Base-by-base conservation (phyloP, 2,797 vertebrate genomes). In the Rhinella marina region DNA sequence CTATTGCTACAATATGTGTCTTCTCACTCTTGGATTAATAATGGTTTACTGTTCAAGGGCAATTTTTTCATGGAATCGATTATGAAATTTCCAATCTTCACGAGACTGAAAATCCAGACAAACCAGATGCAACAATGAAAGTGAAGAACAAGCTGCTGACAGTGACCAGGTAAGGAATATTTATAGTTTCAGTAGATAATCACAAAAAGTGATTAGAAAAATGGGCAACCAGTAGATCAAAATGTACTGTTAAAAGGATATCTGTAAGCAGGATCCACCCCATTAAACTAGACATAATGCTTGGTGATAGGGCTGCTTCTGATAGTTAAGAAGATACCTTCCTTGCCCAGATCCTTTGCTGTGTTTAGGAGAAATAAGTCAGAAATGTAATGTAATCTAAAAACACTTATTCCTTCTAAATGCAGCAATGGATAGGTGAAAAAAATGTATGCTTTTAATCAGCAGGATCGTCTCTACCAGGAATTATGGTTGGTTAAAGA, bases 61-160 rank as follows among this genome's bases (percentile, higher is more conserved):
- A 98, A 91, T 98, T 98, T 93, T 97, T 97, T 92, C 94, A 91
- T 21, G 95, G 96, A 5, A 84, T 98, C 86, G 86, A 94, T 23
- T 98, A 96, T 93, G 93, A 96, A 90, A 95, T 98, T 85, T 92
- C 93, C 86, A 91, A 96, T 50, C 2, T 94, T 57, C 94, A 79
- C 87, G 90, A 92, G 87, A 95, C 94, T 13, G 90, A 94, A 14
- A 92, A 93, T 61, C 93, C 94, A 27, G 90, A 93, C 70, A 97
- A 97, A 90, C 92, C 91, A 25, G 93, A 96, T 25, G 96, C 96
- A 87, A 95, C 94, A 72, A 96, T 98, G 96, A 90, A 94, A 82
- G 92, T 98, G 89, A 98, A 98, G 91, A 96, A 95, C 90, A 94
- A 94, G 0, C 90, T 85, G 21, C 90, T 98, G 90, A 96, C 87